Conservation (phyloP, 2,888 invertebrate species). For the Kuschelorhynchus macadamiae region DNA sequence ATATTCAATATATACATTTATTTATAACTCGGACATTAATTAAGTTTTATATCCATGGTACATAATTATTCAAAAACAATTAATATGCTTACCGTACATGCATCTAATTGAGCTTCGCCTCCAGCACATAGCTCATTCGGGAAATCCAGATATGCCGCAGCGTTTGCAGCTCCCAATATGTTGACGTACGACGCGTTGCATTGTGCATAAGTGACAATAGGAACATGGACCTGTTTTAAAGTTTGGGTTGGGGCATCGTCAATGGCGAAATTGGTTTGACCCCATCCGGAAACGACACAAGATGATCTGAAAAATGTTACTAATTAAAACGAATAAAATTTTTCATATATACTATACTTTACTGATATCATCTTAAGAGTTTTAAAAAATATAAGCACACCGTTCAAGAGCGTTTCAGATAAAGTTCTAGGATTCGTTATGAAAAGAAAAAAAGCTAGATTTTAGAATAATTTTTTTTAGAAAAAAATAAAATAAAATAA, state of each 20-base stretch:
- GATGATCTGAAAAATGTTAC: constrained; percentile 42
- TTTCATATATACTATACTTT: too few relatives aligned
- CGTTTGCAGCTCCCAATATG: constrained; percentile 73
- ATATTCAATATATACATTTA: too few relatives aligned
- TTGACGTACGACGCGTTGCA: constrained; percentile 76
- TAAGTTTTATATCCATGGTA: too few relatives aligned
- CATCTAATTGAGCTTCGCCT: constrained; percentile 82
- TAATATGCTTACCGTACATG: constrained; percentile 77
- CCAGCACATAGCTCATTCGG: constrained; percentile 85
- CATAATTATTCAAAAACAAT: too few relatives aligned
- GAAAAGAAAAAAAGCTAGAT: background rate
- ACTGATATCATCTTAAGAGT: too few relatives aligned
- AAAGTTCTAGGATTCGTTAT: background rate
- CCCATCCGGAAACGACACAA: constrained; percentile 52
- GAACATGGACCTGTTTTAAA: constrained; percentile 81
- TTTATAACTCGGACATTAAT: too few relatives aligned
- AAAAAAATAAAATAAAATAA: background rate
- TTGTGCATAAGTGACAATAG: constrained; percentile 73
- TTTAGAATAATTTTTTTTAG: background rate
- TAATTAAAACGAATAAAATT: too few relatives aligned
- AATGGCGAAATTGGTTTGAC: constrained; percentile 43
- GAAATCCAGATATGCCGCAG: constrained; percentile 70
- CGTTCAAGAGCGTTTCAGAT: background rate
- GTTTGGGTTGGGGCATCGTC: constrained; percentile 69
- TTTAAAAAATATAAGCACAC: background rate